Conservation (phyloP, 1,140 invertebrate genomes). For the Streblospio benedicti region DNA sequence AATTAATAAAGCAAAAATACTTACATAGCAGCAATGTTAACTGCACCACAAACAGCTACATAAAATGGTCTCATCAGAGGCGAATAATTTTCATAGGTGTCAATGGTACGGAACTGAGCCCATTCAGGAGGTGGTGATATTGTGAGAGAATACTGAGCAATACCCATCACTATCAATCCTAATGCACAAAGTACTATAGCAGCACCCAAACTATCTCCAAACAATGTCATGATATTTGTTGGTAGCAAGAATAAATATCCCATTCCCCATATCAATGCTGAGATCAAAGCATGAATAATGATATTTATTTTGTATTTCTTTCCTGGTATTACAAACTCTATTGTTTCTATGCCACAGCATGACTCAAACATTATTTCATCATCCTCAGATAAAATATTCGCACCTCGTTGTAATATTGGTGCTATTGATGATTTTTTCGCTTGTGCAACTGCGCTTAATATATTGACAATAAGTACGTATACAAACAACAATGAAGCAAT, state of each 20-base stretch:
- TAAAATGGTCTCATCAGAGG: slow-evolving; percentile 42
- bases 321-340: slow-evolving; percentile 38
- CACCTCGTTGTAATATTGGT: slow-evolving; percentile 26
- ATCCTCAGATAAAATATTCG: slow-evolving; percentile 36
- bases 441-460: slow-evolving; percentile 31
- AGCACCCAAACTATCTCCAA: slow-evolving; percentile 28
- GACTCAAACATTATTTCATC: slow-evolving; percentile 42
- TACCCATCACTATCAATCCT: slow-evolving; percentile 41
- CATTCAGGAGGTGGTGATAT: slow-evolving; percentile 42
- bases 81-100: slow-evolving; percentile 40
- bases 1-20: too few relatives aligned
- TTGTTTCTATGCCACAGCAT: slow-evolving; percentile 37
- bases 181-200: slow-evolving; percentile 38
- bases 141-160: slow-evolving; percentile 44
- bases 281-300: slow-evolving; percentile 36
- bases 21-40: slow-evolving; percentile 35
- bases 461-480: too few relatives aligned
- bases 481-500: too few relatives aligned
- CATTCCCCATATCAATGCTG: slow-evolving; percentile 36
- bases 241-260: slow-evolving; percentile 37
- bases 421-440: slow-evolving; percentile 10
- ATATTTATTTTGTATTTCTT: slow-evolving; percentile 42
- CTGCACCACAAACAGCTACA: slow-evolving; percentile 29
- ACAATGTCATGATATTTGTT: slow-evolving; percentile 29
- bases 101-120: slow-evolving; percentile 41